Evolutionary conservation across 2,113 vertebrate species (phyloP), one percentile per base, ranked within the genome.

Genomic region (Numida meleagris): DNA sequence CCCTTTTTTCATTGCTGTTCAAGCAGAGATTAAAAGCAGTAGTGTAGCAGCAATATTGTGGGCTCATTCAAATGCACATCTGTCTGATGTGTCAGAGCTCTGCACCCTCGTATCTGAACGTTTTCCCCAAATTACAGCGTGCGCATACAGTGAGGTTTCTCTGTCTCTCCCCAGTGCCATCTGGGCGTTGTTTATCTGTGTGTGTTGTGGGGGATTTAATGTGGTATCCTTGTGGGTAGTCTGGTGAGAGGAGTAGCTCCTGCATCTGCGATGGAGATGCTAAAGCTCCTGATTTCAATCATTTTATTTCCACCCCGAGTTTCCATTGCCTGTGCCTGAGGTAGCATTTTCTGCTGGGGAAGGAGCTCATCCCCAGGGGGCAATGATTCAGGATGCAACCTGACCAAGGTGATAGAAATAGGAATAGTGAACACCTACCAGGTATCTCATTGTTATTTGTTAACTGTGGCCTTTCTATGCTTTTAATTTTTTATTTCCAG

Each of bases 141-240:
- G 72, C 29, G 8, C 78, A 29, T 55, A 51, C 34, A 57, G 46
- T 51, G 89, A 45, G 57, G 62, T 75, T 95, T 91, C 57, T 91
- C 43, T 53, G 48, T 63, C 70, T 90, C 91, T 95, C 51, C 57
- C 66, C 40, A 21, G 65, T 46, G 65, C 82, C 86, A 68, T 84
- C 85, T 95, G 95, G 90, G 53, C 40, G 93, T 75, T 80, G 94
- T 89, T 88, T 76, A 19, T 70, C 34, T 72, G 48, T 87, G 23
- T 96, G 73, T 90, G 76, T 84, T 91, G 86, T 65, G 76, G 73
- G 57, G 58, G 66, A 33, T 86, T 95, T 96, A 62, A 83, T 90
- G 90, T 86, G 76, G 82, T 36, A 25, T 83, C 51, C 34, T 61
- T 50, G 36, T 79, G 76, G 38, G 88, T 70, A 75, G 91, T 20